phyloP scores from a whole-genome alignment of 1,140 invertebrate genomes.

The Bombus impatiens region DNA sequence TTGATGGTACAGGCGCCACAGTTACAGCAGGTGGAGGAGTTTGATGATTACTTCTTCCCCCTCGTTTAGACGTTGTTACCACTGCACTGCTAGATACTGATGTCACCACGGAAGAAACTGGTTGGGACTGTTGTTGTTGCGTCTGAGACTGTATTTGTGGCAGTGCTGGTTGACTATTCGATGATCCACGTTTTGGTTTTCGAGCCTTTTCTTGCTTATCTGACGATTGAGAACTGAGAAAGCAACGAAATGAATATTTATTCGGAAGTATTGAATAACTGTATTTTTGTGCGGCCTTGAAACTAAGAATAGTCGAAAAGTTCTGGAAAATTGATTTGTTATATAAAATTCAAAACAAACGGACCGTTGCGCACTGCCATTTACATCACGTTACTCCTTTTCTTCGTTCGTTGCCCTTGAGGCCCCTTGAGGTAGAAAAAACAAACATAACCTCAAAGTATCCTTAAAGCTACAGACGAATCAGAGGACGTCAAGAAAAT shows the following conservation, averaged over 20 bases:
- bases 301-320: neutral
- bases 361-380: conserved; percentile 26
- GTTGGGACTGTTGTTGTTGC: conserved; percentile 36
- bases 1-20: conserved; percentile 73
- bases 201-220: conserved; percentile 79
- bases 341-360: conserved; percentile 31
- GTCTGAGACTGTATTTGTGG: conserved; percentile 56
- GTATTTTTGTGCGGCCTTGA: neutral
- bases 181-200: conserved; percentile 77
- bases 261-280: neutral
- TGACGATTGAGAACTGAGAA: conserved; percentile 79
- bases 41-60: conserved; percentile 72
- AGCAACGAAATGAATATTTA: neutral
- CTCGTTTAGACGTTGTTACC: conserved; percentile 75
- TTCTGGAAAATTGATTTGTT: neutral
- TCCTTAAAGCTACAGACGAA: conserved; percentile 11
- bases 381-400: conserved; percentile 63
- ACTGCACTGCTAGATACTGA: conserved; percentile 66
- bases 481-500: neutral
- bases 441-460: conserved; percentile 73
- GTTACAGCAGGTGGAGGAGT: conserved; percentile 73
- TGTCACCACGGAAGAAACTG: conserved; percentile 60
- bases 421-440: conserved; percentile 59
- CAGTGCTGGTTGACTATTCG: conserved; percentile 69
- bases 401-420: conserved; percentile 61